Evolutionary conservation across 1,140 invertebrate genomes (phyloP), one percentile per base, ranked within the genome.

Genomic region (Lepidurus apus): DNA sequence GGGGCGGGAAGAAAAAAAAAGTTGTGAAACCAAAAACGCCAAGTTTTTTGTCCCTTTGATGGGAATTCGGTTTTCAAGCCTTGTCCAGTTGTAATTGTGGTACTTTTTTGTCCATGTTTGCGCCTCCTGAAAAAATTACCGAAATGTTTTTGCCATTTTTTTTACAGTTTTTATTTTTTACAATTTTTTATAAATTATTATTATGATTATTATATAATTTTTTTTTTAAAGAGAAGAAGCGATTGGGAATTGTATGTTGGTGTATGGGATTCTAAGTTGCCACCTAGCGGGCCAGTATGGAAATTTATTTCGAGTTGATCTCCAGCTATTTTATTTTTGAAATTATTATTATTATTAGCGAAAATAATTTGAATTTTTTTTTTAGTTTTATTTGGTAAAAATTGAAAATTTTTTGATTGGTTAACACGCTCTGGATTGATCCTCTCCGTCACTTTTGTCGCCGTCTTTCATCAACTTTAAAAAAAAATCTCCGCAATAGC

Each of bases 51-150:
- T 65, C 53, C 53, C 53, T 13, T 65, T n/a, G 53, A 65, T 65
- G 53, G 53, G 53, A 65, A 65, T 65, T 65, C 53, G 53, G 53
- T 65, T 65, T 65, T 65, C 53, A 65, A 65, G 53, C 53, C 53
- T 65, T 65, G 53, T 65, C 53, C 53, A 65, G 21, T 65, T 65
- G 53, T 65, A 65, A 34, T 13, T 65, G 53, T 65, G 53, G 53
- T 65, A 65, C 17, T 13, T 65, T 65, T 65, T 9, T 65, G 53
- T 65, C 53, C 53, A 65, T 65, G 53, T 65, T 65, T 65, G 34
- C 21, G 53, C 53, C 53, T 65, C 53, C 53, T 7, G 17, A 65
- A 4, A 47, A 17, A 65, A n/a, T 65, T 65, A 7, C 21, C 17
- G 53, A 17, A 9, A 11, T 34, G 7, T 65, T 65, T 65, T 13